These are phyloP conservation scores for Altica lythri DNA, from an alignment of 2,888 invertebrate species.

Conservation along the genomic window DNA sequence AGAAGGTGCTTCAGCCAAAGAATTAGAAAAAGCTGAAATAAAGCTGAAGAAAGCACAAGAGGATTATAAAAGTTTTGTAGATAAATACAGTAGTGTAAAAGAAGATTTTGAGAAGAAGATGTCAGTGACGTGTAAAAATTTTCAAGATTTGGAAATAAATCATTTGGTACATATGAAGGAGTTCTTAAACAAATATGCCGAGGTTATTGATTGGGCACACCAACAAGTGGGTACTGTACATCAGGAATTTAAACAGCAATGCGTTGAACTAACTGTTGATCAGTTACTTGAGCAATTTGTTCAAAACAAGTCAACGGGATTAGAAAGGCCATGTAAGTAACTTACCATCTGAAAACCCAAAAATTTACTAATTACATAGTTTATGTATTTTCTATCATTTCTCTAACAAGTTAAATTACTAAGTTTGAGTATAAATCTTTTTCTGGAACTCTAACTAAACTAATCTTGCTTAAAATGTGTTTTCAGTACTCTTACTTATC, in stretches of 20 bases:
- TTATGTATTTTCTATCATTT: too few relatives aligned
- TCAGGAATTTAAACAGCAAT: conserved; percentile 89
- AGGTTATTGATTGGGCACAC: conserved; percentile 86
- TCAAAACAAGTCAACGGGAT: conserved; percentile 88
- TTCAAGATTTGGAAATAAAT: conserved; percentile 92
- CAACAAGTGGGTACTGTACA: conserved; percentile 93
- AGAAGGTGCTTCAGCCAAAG: conserved; percentile 88
- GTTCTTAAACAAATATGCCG: conserved; percentile 87
- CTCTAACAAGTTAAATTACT: too few relatives aligned
- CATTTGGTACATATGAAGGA: conserved; percentile 95
- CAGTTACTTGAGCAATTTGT: conserved; percentile 91
- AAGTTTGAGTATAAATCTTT: too few relatives aligned
- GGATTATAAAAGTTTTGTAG: conserved; percentile 88
- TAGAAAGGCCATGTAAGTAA: conserved; percentile 84
- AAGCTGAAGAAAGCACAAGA: conserved; percentile 94
- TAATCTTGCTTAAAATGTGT: too few relatives aligned
- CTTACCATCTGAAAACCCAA: background rate
- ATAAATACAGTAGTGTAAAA: conserved; percentile 89
- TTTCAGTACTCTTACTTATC: too few relatives aligned
- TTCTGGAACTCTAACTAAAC: too few relatives aligned
- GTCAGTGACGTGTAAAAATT: conserved; percentile 89
- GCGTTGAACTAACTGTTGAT: conserved; percentile 89
- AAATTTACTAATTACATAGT: background rate
- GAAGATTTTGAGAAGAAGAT: conserved; percentile 96
- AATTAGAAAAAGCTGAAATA: conserved; percentile 89